phyloP scores from a whole-genome alignment of 2,888 invertebrate species.

The Trichogramma dendrolimi region DNA sequence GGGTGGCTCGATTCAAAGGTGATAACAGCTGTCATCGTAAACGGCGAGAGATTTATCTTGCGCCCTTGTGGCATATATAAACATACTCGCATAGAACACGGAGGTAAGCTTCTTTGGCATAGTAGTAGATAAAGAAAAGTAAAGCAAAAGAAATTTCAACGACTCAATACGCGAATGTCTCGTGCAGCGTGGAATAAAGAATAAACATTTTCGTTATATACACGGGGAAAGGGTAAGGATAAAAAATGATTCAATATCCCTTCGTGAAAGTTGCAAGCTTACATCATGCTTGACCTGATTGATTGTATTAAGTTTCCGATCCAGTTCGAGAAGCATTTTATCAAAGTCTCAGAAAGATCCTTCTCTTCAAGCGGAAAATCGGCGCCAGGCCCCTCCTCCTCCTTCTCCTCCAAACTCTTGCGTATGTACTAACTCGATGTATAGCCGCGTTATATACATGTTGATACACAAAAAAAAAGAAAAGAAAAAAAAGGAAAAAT shows the following conservation, averaged over 20 bases:
- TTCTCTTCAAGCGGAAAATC: neutral
- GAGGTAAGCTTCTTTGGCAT: too few relatives aligned
- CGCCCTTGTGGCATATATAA: too few relatives aligned
- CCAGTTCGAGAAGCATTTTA: neutral
- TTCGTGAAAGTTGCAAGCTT: slow-evolving; percentile 4
- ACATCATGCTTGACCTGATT: slow-evolving; percentile 11
- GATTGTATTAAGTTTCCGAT: slow-evolving; percentile 10
- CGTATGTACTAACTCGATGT: neutral
- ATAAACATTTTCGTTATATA: too few relatives aligned
- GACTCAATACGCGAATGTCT: too few relatives aligned
- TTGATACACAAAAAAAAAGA: neutral
- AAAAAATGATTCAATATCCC: neutral
- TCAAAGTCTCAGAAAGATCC: neutral
- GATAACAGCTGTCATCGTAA: too few relatives aligned
- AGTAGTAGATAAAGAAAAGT: too few relatives aligned
- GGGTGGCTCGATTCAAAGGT: too few relatives aligned
- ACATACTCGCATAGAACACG: too few relatives aligned
- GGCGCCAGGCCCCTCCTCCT: neutral
- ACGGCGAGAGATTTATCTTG: too few relatives aligned
- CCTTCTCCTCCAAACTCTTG: neutral
- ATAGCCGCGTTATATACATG: neutral
- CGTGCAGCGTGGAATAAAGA: too few relatives aligned
- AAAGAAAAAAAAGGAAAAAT: neutral
- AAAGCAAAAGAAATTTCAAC: too few relatives aligned
- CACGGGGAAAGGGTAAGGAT: neutral